Percentiles rank a stretch among this genome's conserved stretches.
Evolutionary conservation across 2,797 vertebrate species (phyloP).

Genomic region (Pogonophryne albipinna): DNA sequence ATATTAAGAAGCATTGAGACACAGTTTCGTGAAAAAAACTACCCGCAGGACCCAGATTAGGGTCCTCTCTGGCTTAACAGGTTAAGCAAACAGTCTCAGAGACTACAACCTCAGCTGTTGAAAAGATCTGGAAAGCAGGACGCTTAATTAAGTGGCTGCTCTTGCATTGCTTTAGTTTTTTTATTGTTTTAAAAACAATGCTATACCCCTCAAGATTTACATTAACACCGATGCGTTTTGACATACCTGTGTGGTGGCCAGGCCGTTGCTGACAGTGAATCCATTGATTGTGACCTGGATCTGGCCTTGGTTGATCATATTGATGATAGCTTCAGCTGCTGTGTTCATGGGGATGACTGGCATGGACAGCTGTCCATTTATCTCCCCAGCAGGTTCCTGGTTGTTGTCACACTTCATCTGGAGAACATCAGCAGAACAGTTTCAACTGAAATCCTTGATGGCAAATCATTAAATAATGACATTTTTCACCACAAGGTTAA

Average conservation of each 20-base stretch:
- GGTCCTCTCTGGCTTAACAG: no score
- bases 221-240: background rate
- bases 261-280: conserved; percentile 97
- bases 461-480: background rate
- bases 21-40: no score
- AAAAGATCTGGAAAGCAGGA: conserved; percentile 67
- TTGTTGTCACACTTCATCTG: conserved; percentile 97
- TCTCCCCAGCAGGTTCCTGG: conserved; percentile 88
- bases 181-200: background rate
- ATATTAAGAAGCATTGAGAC: no score
- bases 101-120: conserved; percentile 65
- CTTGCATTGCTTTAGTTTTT: background rate
- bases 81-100: conserved; percentile 53
- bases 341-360: conserved; percentile 99
- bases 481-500: background rate
- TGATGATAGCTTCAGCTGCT: conserved; percentile 98
- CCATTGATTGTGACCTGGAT: conserved; percentile 99
- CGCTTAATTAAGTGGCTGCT: conserved; percentile 19
- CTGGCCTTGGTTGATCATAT: conserved; percentile 99
- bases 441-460: background rate
- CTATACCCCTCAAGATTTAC: background rate
- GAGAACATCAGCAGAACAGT: conserved; percentile 1
- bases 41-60: no score
- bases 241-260: conserved; percentile 97
- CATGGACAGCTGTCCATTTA: conserved; percentile 94